A percentile compares a stretch with the other conserved stretches of the same genome.
phyloP scores from a whole-genome alignment of 1,140 invertebrate genomes.

The Chrysopa pallens region DNA sequence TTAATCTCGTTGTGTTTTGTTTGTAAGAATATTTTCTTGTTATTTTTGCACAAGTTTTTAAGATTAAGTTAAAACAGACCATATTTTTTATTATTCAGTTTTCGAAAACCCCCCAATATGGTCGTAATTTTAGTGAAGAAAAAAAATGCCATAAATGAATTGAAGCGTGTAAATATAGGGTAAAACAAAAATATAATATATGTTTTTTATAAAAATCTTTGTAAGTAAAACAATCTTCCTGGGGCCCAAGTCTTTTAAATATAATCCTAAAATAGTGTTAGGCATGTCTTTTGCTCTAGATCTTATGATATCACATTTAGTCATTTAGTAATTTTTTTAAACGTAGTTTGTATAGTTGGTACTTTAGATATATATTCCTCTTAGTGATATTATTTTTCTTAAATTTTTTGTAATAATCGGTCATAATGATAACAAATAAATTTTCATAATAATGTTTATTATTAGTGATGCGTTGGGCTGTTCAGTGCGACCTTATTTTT shows the following conservation, averaged over 20 bases:
- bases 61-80: too few species aligned
- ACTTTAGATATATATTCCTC: conserved; percentile 4
- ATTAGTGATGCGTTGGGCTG: background rate
- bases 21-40: too few species aligned
- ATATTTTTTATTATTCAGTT: too few species aligned
- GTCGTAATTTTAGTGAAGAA: too few species aligned
- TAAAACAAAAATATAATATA: too few species aligned
- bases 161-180: too few species aligned
- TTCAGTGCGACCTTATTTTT: background rate
- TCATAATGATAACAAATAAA: conserved; percentile 3
- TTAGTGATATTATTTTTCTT: conserved; percentile 21
- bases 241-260: conserved; percentile 20
- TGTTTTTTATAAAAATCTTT: background rate
- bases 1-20: too few species aligned
- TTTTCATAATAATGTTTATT: conserved; percentile 1
- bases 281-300: conserved; percentile 8
- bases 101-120: too few species aligned
- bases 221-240: conserved; percentile 20
- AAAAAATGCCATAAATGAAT: too few species aligned
- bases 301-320: too few species aligned
- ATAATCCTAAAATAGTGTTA: conserved; percentile 19
- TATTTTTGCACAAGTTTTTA: too few species aligned
- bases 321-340: too few species aligned
- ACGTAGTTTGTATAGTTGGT: conserved; percentile 21
- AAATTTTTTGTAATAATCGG: background rate